Conservation (phyloP, 2,797 vertebrate species). For the Bryconaethiops microstoma region DNA sequence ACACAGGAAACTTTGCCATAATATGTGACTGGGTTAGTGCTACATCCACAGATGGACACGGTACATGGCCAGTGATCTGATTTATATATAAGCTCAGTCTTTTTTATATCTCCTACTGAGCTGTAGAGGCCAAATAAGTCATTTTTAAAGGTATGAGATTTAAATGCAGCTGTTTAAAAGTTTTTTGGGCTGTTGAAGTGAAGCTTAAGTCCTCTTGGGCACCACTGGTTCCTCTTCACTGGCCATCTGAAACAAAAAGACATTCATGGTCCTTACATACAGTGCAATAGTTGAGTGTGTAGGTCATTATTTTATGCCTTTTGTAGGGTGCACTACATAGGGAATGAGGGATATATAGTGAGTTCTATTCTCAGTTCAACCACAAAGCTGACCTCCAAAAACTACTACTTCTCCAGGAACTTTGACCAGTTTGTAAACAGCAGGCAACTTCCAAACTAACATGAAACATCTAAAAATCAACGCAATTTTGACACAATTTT, state of each 20-base stretch:
- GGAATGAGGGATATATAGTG: no score
- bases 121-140: background rate
- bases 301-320: no score
- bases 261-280: no score
- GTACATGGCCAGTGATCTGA: background rate
- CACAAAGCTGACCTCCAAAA: background rate
- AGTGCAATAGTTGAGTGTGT: no score
- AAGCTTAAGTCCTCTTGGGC: background rate
- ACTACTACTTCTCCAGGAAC: background rate
- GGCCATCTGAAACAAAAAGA: background rate
- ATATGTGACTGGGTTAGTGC: background rate
- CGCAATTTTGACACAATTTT: no score
- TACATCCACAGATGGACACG: background rate
- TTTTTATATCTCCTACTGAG: background rate
- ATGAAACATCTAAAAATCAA: constrained; percentile 12
- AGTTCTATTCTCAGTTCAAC: no score
- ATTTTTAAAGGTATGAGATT: background rate
- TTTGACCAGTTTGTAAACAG: background rate
- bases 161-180: background rate
- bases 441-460: constrained; percentile 1
- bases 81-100: background rate
- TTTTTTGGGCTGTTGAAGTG: background rate
- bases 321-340: no score
- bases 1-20: no score
- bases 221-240: background rate